These are phyloP conservation scores for Bombylius major DNA, from an alignment of 2,888 invertebrate genomes.

Conservation along the genomic window DNA sequence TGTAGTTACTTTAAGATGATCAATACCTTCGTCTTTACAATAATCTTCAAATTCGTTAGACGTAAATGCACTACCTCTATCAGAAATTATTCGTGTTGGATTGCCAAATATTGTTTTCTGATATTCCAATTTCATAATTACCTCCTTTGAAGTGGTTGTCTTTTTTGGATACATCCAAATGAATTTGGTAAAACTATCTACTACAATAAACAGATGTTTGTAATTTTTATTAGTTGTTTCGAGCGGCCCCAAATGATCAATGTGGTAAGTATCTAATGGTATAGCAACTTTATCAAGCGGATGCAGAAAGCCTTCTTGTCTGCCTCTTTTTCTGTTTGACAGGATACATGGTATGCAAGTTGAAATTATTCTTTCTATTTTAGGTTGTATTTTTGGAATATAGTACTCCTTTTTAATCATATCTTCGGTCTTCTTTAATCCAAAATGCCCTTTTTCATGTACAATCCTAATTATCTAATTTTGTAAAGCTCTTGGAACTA, in stretches of 20 bases:
- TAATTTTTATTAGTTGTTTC: too few relatives aligned
- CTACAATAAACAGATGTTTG: not conserved
- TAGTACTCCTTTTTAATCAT: slow-evolving; percentile 7
- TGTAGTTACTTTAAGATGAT: slow-evolving; percentile 18
- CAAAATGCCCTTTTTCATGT: slow-evolving; percentile 11
- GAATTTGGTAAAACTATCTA: not conserved
- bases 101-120: slow-evolving; percentile 26
- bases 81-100: slow-evolving; percentile 23
- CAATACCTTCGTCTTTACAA: slow-evolving; percentile 22
- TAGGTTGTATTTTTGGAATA: slow-evolving; percentile 10
- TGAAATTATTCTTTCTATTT: slow-evolving; percentile 5
- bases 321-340: slow-evolving; percentile 18
- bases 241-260: not conserved
- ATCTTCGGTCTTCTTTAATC: slow-evolving; percentile 5
- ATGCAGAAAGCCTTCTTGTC: slow-evolving; percentile 24
- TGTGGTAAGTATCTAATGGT: slow-evolving; percentile 23
- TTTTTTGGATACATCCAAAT: slow-evolving; percentile 6
- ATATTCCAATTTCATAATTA: slow-evolving; percentile 18
- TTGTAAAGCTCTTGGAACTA: not conserved
- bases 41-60: slow-evolving; percentile 23
- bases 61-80: slow-evolving; percentile 27
- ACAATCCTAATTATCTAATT: not conserved
- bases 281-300: slow-evolving; percentile 22
- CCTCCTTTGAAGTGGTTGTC: slow-evolving; percentile 18
- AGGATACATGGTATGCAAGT: slow-evolving; percentile 14